Evolutionary conservation across 2,113 vertebrate genomes (phyloP), one percentile per base, ranked within the genome.

Genomic region (Ceyx margarethae): DNA sequence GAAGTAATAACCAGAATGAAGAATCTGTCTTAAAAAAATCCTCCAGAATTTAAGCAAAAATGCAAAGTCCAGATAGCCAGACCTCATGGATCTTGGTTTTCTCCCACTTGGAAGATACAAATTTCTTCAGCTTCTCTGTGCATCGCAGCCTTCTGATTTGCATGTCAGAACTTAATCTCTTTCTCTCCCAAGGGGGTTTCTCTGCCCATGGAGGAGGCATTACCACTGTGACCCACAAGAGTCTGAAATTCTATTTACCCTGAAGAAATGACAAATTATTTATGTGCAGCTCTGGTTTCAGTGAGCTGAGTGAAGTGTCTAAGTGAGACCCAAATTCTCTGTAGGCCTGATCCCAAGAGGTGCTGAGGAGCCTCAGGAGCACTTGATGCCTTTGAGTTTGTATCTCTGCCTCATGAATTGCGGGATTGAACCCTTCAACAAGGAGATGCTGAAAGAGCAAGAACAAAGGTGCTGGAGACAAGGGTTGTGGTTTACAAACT

Each of bases 181-280:
- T 81, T 81, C 40, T 81, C 42, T 95, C 93, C 57, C 85, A 81
- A 81, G 73, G 82, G 85, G 5, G 33, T 66, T 85, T 83, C 68
- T 88, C n/a, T 95, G 61, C 82, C 53, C 0, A 0, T 81, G 68
- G 85, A 91, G 90, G 61, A 94, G 73, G n/a, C 83, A 84, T 93
- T 2, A 0, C 83, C 80, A 64, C 68, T 91, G 85, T 86, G 83
- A 95, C 93, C 68, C 90, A 86, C 45, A 69, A 95, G 90, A 94
- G 48, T 64, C 76, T 94, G 88, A 93, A 94, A 90, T 96, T 94
- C 92, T 95, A 65, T 94, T 96, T 96, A 94, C 90, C 85, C 93
- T 77, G 76, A 90, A 95, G 94, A 93, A 93, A 95, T 85, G 56
- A 88, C 72, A 78, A 95, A 91, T 96, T 89, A 92, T 96, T 96